phyloP scores from a whole-genome alignment of 2,797 vertebrate species.

The Coregonus ussuriensis region DNA sequence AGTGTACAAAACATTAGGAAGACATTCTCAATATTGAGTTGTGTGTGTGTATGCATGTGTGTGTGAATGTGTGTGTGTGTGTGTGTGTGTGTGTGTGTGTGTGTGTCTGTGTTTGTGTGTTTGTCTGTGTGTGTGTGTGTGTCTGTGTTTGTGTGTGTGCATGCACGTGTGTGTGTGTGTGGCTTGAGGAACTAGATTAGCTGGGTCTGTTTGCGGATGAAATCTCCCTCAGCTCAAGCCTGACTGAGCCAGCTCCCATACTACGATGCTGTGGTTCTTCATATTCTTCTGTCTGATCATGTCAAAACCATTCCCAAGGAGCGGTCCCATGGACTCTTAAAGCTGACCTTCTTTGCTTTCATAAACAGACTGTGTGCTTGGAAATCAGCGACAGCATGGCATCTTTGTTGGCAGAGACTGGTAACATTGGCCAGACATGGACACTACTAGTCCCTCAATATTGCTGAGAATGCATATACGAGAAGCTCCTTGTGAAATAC shows the following conservation, averaged over 20 bases:
- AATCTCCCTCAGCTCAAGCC: neutral
- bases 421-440: conserved; percentile 33
- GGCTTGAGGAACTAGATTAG: conserved; percentile 17
- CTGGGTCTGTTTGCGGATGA: conserved; percentile 16
- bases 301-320: conserved; percentile 50
- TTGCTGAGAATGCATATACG: neutral
- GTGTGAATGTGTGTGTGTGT: neutral
- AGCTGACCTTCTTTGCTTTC: conserved; percentile 40
- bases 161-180: neutral
- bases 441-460: neutral
- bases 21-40: too few relatives aligned
- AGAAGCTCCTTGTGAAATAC: neutral
- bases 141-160: neutral
- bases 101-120: neutral
- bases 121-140: neutral
- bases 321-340: conserved; percentile 25
- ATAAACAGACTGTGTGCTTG: conserved; percentile 40
- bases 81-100: neutral
- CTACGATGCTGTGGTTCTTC: neutral
- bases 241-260: conserved; percentile 18
- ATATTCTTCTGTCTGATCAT: conserved; percentile 4
- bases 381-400: conserved; percentile 28
- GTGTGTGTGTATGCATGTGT: neutral
- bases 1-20: too few relatives aligned
- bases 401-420: conserved; percentile 21